Base-by-base conservation (phyloP, 2,113 vertebrate species). In the Aphyosemion australe region DNA sequence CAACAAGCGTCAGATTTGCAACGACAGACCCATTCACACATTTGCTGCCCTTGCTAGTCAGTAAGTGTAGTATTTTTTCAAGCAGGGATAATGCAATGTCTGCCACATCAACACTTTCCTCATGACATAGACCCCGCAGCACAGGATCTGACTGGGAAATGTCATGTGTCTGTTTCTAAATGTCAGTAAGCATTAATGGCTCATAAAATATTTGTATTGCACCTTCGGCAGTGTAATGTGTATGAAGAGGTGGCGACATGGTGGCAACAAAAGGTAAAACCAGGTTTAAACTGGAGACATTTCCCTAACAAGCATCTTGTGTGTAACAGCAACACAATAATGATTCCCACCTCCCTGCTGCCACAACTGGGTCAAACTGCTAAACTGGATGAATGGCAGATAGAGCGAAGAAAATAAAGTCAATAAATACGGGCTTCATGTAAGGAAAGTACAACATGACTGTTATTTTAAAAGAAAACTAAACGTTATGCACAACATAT, bases 351-450 rank as follows among this genome's bases (percentile, higher is more conserved):
- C 19, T 26, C 60, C 61, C 42, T 59, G 12, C 12, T 18, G 51
- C 65, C 48, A 57, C 41, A 78, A 78, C 69, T 62, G 76, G 77
- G 67, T 83, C 65, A 78, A 41, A 55, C 61, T 57, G 53, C 18
- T 31, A 37, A 42, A 34, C 20, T 12, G 41, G 12, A 72, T 32
- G 34, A 20, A 56, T 16, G 32, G 50, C 48, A 37, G 7, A 70
- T 1, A 41, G 5, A 68, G 49, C n/a, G 19, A 50, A 59, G 19
- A 34, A 21, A 31, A 51, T 16, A 21, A 15, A 41, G n/a, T 31
- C 15, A 58, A 42, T n/a, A 53, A 34, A 50, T 13, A 50, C 21
- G 16, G 31, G 20, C 15, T 67, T 37, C 42, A 69, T 60, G n/a
- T n/a, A n/a, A n/a, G n/a, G n/a, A n/a, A n/a, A n/a, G n/a, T n/a